Percentiles rank a stretch among this genome's conserved stretches.
Conservation (phyloP, 2,113 vertebrate genomes). For the Spermophilus dauricus region DNA sequence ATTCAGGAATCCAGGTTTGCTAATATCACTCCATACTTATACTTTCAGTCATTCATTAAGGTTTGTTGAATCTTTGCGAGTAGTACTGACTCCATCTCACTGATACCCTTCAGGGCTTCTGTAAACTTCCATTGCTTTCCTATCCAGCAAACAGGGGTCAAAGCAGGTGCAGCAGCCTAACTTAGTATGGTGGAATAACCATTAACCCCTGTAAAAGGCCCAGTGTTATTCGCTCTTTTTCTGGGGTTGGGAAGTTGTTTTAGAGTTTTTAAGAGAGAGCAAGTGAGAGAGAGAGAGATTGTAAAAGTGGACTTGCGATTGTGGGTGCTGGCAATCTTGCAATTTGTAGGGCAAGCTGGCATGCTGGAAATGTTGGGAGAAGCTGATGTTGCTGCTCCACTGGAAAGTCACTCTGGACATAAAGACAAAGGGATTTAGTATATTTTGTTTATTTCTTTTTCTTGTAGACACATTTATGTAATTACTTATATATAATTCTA, state of each 20-base stretch:
- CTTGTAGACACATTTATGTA: background rate
- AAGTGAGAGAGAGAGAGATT: background rate
- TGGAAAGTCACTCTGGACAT: background rate
- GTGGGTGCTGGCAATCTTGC: background rate
- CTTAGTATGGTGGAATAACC: background rate
- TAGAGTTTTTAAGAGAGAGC: background rate
- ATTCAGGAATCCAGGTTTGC: background rate
- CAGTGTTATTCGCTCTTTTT: background rate
- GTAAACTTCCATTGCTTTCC: background rate
- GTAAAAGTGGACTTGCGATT: background rate
- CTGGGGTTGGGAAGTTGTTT: too few species aligned
- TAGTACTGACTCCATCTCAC: background rate
- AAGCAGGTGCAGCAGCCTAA: too few species aligned
- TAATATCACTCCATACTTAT: background rate
- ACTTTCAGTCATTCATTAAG: background rate
- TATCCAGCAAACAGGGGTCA: background rate
- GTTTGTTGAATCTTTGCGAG: background rate
- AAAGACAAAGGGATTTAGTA: background rate
- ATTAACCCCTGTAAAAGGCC: background rate
- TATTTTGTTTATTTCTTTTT: conserved; percentile 9
- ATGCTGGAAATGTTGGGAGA: background rate
- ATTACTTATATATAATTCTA: background rate
- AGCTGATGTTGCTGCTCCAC: background rate
- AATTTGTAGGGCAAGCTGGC: background rate
- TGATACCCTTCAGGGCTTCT: background rate